Evolutionary conservation across 1,140 invertebrate species (phyloP), one percentile per base, ranked within the genome.

Genomic region (Orius insidiosus): DNA sequence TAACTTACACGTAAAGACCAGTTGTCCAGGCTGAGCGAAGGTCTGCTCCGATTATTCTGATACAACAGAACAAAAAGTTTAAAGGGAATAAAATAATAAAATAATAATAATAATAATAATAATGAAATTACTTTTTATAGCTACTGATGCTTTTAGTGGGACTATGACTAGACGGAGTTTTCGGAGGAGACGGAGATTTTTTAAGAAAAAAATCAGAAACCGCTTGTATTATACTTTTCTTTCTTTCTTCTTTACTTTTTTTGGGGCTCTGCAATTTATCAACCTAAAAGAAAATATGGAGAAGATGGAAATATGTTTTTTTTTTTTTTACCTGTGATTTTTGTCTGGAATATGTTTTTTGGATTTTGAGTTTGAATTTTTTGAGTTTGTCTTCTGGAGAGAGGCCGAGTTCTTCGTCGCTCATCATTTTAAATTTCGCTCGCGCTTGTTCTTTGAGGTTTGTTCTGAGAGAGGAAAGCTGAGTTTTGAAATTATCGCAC

Each of bases 171-270:
- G 50, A 54, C 18, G 52, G 50, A 34, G 62, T 50, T 54, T 60
- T 32, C 46, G 61, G 52, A 8, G 62, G 60, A 1, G 67, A 63
- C 0, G 62, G 54, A 10, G 70, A 66, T 45, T 71, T 74, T 53
- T 75, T 77, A 36, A 74, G 69, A 54, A 87, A 83, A 57, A 86
- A 81, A 59, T 79, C 82, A 2, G 81, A 79, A 36, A 87, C 75
- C 38, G 82, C 76, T 65, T 85, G 83, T 52, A 86, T 86, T 34
- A 87, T 77, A 59, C 82, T 85, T 56, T 80, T 81, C 36, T 80
- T 65, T 47, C 82, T 67, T 50, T 83, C 79, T 0, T 82, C 78
- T 58, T 71, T 55, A 14, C 41, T 32, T 33, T 50, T 52, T 37
- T 56, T 54, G 5, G 45, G 35, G 31, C n/a, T n/a, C n/a, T n/a